A percentile compares a stretch with the other conserved stretches of the same genome.
These are phyloP conservation scores for Gastrophryne carolinensis DNA, from an alignment of 2,797 vertebrate genomes.

Conservation along the genomic window DNA sequence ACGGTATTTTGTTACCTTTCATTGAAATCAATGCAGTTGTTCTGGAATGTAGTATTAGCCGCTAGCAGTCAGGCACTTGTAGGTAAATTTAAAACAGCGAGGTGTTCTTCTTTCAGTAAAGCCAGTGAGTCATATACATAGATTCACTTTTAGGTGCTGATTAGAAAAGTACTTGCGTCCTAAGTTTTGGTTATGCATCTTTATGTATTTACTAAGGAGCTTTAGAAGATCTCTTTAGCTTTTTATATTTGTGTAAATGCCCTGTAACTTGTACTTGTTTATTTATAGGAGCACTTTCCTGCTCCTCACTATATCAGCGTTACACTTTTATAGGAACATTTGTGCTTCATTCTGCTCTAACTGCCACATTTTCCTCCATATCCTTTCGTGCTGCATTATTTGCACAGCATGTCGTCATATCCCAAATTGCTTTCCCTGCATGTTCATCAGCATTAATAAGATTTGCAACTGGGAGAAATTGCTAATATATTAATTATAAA, in stretches of 20 bases:
- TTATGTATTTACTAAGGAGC: constrained; percentile 5
- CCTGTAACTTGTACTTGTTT: background rate
- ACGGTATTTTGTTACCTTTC: too few relatives aligned
- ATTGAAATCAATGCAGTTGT: too few relatives aligned
- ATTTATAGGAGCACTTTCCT: constrained; percentile 27
- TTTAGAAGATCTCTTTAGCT: constrained; percentile 1
- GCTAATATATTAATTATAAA: constrained; percentile 48
- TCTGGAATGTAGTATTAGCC: too few relatives aligned
- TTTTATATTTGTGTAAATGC: constrained; percentile 9
- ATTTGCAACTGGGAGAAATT: constrained; percentile 45
- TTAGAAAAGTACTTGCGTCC: too few relatives aligned
- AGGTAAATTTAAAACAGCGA: too few relatives aligned
- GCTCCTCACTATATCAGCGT: constrained; percentile 22
- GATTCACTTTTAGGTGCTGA: too few relatives aligned
- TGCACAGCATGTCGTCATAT: constrained; percentile 44
- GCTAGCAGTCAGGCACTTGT: too few relatives aligned
- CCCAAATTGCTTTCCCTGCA: constrained; percentile 49
- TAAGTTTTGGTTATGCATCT: too few relatives aligned
- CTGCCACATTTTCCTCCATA: constrained; percentile 37
- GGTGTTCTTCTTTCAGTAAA: too few relatives aligned
- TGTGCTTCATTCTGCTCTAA: constrained; percentile 28
- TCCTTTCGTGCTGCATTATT: constrained; percentile 47
- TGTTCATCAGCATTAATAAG: constrained; percentile 35
- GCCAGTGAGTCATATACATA: too few relatives aligned
- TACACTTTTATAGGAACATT: constrained; percentile 39